phyloP scores from a whole-genome alignment of 2,888 invertebrate genomes.

The Sphaerophoria taeniata region DNA sequence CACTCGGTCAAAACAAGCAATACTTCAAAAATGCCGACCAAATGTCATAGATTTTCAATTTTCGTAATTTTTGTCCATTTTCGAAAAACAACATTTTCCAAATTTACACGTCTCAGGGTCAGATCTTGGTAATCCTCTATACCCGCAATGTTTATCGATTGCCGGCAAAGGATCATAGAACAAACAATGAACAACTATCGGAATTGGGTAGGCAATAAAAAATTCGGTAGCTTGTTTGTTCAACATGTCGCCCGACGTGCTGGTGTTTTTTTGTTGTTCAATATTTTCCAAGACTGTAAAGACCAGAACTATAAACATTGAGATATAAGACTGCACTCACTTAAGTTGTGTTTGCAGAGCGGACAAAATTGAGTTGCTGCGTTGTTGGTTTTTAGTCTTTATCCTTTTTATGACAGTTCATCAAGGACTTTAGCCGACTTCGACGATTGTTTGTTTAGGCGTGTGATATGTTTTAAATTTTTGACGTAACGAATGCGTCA shows the following conservation, averaged over 20 bases:
- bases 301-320: slow-evolving; percentile 20
- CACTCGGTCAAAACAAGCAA: slow-evolving; percentile 58
- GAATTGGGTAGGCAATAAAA: slow-evolving; percentile 54
- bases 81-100: slow-evolving; percentile 29
- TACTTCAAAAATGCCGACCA: slow-evolving; percentile 60
- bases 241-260: slow-evolving; percentile 66
- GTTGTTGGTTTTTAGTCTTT: slow-evolving; percentile 57
- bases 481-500: slow-evolving; percentile 68
- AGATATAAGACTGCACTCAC: not conserved
- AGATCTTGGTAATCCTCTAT: slow-evolving; percentile 29
- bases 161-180: slow-evolving; percentile 61
- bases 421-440: slow-evolving; percentile 52
- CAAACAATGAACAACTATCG: slow-evolving; percentile 46
- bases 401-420: slow-evolving; percentile 72
- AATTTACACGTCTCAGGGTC: slow-evolving; percentile 65
- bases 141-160: slow-evolving; percentile 3
- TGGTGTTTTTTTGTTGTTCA: slow-evolving; percentile 33
- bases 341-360: slow-evolving; percentile 45
- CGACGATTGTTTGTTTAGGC: slow-evolving; percentile 67
- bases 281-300: slow-evolving; percentile 37
- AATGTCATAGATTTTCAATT: slow-evolving; percentile 50
- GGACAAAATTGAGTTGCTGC: slow-evolving; percentile 43
- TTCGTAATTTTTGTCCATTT: slow-evolving; percentile 7
- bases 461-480: slow-evolving; percentile 38
- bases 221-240: slow-evolving; percentile 73